Evolutionary conservation across 1,140 invertebrate species (phyloP), one percentile per base, ranked within the genome.

Genomic region (Saccostrea echinata): DNA sequence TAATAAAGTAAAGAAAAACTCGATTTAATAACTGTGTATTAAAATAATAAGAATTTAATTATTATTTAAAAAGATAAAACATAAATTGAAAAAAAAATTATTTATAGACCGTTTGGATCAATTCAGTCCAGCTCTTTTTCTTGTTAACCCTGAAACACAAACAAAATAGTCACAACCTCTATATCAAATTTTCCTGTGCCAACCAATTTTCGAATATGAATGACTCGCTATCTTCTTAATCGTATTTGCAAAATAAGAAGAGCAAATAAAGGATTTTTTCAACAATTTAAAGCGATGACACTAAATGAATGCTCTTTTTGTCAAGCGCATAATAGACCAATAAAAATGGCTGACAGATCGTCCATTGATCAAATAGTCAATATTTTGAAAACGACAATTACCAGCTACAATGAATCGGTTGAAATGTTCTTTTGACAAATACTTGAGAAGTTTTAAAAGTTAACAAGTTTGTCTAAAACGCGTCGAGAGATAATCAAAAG

Each of bases 341-440:
- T 76, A 76, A 27, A 76, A 76, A 13, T 76, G 27, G 27, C 30
- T 30, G 68, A 30, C 68, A 76, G 68, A 76, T 76, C 27, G 6
- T 0, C 68, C 24, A 76, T 76, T 76, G 68, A 76, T 76, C 68
- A 76, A 76, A 76, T 30, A 76, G 68, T 76, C 68, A 76, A 76
- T 76, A 76, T 76, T 76, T 76, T 76, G 68, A 76, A 76, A 76
- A 76, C 68, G 68, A 76, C 68, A 76, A 76, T 76, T 76, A 76
- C 27, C 12, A 16, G 30, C 13, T 30, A 30, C 68, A 76, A 76
- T 16, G 68, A 76, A 76, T 76, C 12, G 68, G 27, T 76, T 76
- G 68, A 76, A 76, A 33, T 76, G 68, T 76, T 76, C 68, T 76
- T 76, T 76, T 76, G 68, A 76, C 68, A 76, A 76, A 30, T 76